phyloP scores from a whole-genome alignment of 2,113 vertebrate genomes.

The Regulus satrapa region DNA sequence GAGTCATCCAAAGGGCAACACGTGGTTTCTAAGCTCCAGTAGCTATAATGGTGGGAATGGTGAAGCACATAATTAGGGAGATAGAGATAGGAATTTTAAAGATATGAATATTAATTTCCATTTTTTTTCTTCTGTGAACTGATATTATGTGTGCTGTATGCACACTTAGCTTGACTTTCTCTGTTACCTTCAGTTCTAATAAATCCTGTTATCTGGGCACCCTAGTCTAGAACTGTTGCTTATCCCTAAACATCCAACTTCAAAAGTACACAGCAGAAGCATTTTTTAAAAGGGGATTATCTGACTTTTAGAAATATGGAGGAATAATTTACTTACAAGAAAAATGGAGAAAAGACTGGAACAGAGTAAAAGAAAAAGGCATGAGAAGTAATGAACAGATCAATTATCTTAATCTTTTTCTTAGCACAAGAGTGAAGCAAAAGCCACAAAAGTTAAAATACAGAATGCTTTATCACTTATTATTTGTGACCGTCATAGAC shows the following conservation, averaged over 20 bases:
- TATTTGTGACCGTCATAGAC: background rate
- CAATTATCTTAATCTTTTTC: background rate
- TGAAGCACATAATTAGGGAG: background rate
- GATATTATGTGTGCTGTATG: background rate
- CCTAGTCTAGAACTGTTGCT: background rate
- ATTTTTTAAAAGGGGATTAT: rapidly evolving
- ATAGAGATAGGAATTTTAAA: background rate
- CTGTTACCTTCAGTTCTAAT: background rate
- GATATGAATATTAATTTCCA: background rate
- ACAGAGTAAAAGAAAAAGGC: background rate
- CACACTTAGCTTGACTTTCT: background rate
- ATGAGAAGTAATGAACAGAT: background rate
- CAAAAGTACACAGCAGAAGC: background rate
- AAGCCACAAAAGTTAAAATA: background rate
- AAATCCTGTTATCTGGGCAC: background rate
- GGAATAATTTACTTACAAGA: background rate
- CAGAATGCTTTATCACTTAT: background rate
- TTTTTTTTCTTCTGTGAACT: background rate
- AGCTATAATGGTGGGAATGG: background rate
- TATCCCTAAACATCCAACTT: background rate
- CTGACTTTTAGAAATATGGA: background rate
- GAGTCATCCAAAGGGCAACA: background rate
- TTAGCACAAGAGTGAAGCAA: background rate
- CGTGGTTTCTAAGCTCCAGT: background rate
- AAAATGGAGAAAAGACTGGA: background rate